Percentiles rank a stretch among this genome's conserved stretches.
These are phyloP conservation scores for Eustalomyia histrio DNA, from an alignment of 2,888 invertebrate species.

Conservation along the genomic window DNA sequence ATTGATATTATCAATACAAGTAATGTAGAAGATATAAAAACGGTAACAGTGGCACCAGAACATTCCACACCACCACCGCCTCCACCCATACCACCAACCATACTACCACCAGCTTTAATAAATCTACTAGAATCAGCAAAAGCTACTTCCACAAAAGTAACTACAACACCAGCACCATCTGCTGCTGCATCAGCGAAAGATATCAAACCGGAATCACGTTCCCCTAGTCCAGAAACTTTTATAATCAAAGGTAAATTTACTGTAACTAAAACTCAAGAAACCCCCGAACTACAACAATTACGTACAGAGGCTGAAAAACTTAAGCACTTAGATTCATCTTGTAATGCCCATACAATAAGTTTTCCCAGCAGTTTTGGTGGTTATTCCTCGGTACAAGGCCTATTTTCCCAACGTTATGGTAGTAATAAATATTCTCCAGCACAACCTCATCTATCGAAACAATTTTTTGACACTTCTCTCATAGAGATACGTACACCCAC, in stretches of 20 bases:
- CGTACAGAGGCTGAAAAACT: conserved; percentile 76
- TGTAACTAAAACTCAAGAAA: conserved; percentile 80
- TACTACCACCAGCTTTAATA: conserved; percentile 72
- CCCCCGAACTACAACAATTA: conserved; percentile 69
- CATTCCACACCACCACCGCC: conserved; percentile 76
- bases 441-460: conserved; percentile 86
- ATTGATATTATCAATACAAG: conserved; percentile 77
- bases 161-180: background rate
- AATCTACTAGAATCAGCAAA: conserved; percentile 72
- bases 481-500: conserved; percentile 86
- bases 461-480: conserved; percentile 90
- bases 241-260: conserved; percentile 81
- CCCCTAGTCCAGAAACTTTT: conserved; percentile 59
- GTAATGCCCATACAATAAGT: conserved; percentile 84
- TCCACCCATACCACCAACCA: conserved; percentile 75
- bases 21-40: conserved; percentile 74
- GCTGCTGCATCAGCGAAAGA: background rate
- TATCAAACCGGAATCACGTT: background rate
- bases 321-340: conserved; percentile 71
- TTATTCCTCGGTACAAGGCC: conserved; percentile 82
- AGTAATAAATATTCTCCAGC: conserved; percentile 71
- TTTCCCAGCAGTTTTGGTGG: conserved; percentile 83
- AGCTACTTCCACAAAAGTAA: conserved; percentile 27
- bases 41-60: conserved; percentile 70
- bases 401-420: conserved; percentile 81